These are phyloP conservation scores for Danio kyathit DNA, from an alignment of 2,797 vertebrate genomes.

Conservation along the genomic window DNA sequence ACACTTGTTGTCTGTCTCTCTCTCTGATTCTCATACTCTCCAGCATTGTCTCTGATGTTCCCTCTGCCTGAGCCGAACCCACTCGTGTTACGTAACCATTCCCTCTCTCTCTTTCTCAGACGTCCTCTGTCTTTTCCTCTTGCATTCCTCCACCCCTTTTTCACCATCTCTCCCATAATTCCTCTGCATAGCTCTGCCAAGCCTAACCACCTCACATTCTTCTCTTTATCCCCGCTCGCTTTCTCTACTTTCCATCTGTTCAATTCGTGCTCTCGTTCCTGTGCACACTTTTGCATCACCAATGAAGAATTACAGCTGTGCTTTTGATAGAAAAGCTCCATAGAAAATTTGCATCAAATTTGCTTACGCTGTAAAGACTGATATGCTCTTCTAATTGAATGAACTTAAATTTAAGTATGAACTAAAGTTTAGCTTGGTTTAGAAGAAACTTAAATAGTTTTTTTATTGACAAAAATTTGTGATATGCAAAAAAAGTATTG, in stretches of 20 bases:
- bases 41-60: background rate
- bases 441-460: too few relatives aligned
- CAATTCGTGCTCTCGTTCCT: background rate
- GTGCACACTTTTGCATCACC: conserved; percentile 75
- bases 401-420: too few relatives aligned
- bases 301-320: conserved; percentile 74
- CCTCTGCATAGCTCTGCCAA: conserved; percentile 20
- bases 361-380: background rate
- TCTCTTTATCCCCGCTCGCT: conserved; percentile 7
- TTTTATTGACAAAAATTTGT: too few relatives aligned
- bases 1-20: background rate
- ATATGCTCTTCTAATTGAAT: too few relatives aligned
- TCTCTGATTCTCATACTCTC: background rate
- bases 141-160: conserved; percentile 9
- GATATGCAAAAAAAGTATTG: too few relatives aligned
- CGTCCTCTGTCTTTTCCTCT: conserved; percentile 7
- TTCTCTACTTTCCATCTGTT: conserved; percentile 8
- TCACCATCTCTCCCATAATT: conserved; percentile 20
- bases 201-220: conserved; percentile 21
- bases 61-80: conserved; percentile 70
- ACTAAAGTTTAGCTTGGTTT: too few relatives aligned
- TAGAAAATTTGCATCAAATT: conserved; percentile 58
- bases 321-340: conserved; percentile 64
- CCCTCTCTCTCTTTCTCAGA: conserved; percentile 12
- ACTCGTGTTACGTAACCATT: conserved; percentile 76